Base-by-base conservation (phyloP, 2,888 invertebrate genomes). In the Homarus gammarus region DNA sequence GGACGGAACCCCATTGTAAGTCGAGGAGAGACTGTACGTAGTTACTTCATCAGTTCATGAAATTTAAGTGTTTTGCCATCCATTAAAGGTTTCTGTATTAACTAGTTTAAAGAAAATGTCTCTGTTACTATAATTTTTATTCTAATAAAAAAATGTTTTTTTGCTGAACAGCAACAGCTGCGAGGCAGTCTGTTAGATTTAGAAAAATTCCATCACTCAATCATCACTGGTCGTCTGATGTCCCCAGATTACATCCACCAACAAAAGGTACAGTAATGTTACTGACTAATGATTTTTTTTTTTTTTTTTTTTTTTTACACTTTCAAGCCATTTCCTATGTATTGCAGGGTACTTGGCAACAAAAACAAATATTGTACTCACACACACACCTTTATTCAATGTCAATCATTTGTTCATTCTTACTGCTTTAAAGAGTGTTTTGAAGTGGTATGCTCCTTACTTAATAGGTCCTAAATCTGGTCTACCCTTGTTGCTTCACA, bases 211-310 rank as follows among this genome's bases (percentile, higher is more conserved):
- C 70, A 49, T 44, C 83, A 49, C 70, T 83, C 83, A 12, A 49
- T 83, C 38, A 83, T 68, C 44, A 70, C 27, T 31, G 49, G 70
- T 10, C 68, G 68, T 27, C 10, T 70, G 10, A n/a, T 10, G 31
- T 31, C 83, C 15, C 64, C 40, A 68, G 83, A 83, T 33, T 38
- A 0, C 31, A 27, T 83, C 27, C 83, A 70, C 6, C 27, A 44
- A 33, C 68, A 83, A 44, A 83, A 83, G 83, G 83, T 83, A 83
- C 1, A 2, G 22, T 36, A 38, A 40, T 38, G n/a, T 22, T 73
- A 2, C 15, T 73, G 2, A 70, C 36, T 22, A 10, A 1, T 38
- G 18, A 22, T 40, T 44, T 49, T 77, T 44, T 27, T 64, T 64
- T 1, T 73, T 73, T 36, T 73, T 40, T n/a, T 40, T 75, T 38